Evolutionary conservation across 2,888 invertebrate species (phyloP).

Genomic region (Nesidiocoris tenuis): DNA sequence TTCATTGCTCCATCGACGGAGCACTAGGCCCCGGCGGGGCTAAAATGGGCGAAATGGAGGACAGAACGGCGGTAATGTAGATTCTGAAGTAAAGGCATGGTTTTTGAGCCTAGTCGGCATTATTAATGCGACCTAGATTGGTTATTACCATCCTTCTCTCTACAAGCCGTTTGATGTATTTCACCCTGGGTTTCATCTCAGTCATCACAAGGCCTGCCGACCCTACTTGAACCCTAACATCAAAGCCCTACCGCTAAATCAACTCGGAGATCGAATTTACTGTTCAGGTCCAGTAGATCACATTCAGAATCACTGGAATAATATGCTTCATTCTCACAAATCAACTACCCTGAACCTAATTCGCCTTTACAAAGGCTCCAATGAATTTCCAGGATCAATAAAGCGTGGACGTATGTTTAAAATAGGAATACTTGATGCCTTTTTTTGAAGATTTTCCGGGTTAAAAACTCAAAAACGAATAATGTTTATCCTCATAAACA

Average conservation of each 20-base stretch:
- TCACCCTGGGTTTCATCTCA: not conserved
- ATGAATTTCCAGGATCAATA: no score
- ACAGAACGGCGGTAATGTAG: not conserved
- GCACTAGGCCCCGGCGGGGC: not conserved
- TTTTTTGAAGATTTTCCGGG: no score
- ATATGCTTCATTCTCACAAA: no score
- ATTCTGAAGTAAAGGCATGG: not conserved
- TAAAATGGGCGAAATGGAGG: not conserved
- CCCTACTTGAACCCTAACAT: not conserved
- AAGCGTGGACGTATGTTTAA: no score
- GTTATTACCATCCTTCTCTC: slow-evolving; percentile 1
- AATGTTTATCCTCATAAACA: no score
- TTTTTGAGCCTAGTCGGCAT: slow-evolving; percentile 6
- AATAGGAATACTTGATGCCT: no score
- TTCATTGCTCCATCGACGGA: slow-evolving; percentile 8
- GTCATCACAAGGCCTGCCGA: not conserved
- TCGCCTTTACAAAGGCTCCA: no score
- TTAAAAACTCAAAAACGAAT: no score
- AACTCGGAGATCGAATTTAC: not conserved
- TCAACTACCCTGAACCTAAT: no score
- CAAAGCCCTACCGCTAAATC: not conserved
- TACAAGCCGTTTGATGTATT: not conserved
- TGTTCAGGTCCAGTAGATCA: not conserved
- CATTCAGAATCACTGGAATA: no score
- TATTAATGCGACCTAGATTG: slow-evolving; percentile 30